phyloP scores from a whole-genome alignment of 2,797 vertebrate genomes.

The Babyrousa celebensis region DNA sequence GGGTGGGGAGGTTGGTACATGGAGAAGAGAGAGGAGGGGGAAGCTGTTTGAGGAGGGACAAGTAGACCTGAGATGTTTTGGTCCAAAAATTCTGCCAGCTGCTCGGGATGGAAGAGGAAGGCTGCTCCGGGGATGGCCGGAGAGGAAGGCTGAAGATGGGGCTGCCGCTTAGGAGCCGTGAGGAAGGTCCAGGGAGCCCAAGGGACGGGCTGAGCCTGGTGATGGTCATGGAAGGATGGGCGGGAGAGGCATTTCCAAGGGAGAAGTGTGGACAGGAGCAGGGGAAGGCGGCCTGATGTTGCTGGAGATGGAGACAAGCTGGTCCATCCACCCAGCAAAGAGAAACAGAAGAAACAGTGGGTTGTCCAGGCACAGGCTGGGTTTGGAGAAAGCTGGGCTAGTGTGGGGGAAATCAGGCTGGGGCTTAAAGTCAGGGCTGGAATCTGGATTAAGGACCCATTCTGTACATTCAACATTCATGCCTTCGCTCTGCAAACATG shows the following conservation, averaged over 20 bases:
- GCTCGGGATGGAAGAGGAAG: background rate
- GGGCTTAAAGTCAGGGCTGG: background rate
- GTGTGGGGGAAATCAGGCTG: accelerated
- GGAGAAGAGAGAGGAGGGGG: background rate
- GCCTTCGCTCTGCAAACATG: accelerated
- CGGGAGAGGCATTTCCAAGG: no score
- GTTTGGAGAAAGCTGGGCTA: background rate
- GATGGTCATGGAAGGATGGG: accelerated
- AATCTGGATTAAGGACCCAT: accelerated
- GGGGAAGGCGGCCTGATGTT: background rate
- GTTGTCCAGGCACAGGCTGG: accelerated
- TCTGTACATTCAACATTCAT: accelerated
- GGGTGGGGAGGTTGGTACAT: accelerated
- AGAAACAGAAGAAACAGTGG: accelerated
- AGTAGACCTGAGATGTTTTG: background rate
- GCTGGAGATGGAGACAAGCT: background rate
- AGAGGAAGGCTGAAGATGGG: background rate
- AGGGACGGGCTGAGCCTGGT: background rate
- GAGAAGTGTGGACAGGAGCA: no score
- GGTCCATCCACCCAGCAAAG: background rate
- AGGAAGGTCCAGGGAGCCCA: background rate
- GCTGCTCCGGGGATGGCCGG: background rate
- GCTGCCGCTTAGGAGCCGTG: background rate
- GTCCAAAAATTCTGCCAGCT: background rate
- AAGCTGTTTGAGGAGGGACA: no score